A percentile compares a stretch with the other conserved stretches of the same genome.
Evolutionary conservation across 2,888 invertebrate species (phyloP).

Genomic region (Drosophila multiciliata): DNA sequence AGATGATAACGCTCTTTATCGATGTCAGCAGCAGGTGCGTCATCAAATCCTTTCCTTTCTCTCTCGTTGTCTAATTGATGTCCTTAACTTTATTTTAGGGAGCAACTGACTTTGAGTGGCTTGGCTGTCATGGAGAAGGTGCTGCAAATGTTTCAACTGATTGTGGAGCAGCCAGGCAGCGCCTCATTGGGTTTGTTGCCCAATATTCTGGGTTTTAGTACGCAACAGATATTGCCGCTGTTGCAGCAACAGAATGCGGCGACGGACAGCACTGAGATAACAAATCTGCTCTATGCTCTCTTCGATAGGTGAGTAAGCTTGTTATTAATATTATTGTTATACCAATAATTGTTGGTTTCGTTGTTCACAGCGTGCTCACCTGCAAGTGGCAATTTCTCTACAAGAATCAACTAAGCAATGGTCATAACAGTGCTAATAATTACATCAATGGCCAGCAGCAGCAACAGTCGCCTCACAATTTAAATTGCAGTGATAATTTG

Average conservation of each 20-base stretch:
- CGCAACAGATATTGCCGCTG: no score
- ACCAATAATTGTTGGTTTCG: background rate
- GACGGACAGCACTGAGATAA: no score
- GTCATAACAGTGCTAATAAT: constrained; percentile 77
- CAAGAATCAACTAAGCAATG: constrained; percentile 86
- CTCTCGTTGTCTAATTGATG: constrained; percentile 26
- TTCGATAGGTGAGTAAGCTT: no score
- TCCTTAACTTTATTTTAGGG: constrained; percentile 58
- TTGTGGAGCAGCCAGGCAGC: no score
- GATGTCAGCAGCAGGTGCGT: constrained; percentile 82
- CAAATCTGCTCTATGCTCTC: no score
- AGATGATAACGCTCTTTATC: constrained; percentile 84
- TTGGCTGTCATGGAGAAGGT: constrained; percentile 86
- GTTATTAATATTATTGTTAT: background rate
- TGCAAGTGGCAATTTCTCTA: constrained; percentile 94
- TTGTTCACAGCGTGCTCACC: constrained; percentile 87
- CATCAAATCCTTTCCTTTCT: background rate
- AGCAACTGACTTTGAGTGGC: constrained; percentile 84
- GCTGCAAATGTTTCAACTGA: no score
- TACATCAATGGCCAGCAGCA: constrained; percentile 53
- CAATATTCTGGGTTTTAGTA: no score
- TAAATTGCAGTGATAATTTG: no score
- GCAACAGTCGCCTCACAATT: no score
- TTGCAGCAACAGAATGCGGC: no score
- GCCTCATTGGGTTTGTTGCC: no score